These are phyloP conservation scores for Theropithecus gelada DNA, from an alignment of 2,113 vertebrate species.

Conservation along the genomic window DNA sequence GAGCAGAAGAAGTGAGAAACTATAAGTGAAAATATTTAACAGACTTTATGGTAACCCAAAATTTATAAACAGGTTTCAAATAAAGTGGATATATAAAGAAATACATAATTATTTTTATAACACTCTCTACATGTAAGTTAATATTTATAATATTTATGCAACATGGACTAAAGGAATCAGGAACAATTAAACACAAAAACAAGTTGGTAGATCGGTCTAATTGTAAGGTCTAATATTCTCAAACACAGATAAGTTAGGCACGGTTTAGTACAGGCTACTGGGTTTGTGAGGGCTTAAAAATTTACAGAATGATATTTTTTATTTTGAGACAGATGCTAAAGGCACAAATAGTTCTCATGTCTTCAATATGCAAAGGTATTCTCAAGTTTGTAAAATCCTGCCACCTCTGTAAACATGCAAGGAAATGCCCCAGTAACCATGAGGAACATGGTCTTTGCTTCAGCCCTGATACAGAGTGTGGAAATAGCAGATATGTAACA, in stretches of 20 bases:
- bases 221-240: neutral
- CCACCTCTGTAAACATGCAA: neutral
- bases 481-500: neutral
- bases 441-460: neutral
- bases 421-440: neutral
- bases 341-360: neutral
- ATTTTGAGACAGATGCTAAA: neutral
- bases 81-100: neutral
- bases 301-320: neutral
- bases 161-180: neutral
- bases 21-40: neutral
- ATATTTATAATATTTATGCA: constrained; percentile 9
- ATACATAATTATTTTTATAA: neutral
- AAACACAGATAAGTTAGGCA: neutral
- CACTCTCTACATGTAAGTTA: neutral
- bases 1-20: neutral
- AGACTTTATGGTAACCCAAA: neutral
- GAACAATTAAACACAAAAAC: neutral
- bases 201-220: neutral
- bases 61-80: neutral
- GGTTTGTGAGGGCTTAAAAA: neutral
- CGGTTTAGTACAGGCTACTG: neutral
- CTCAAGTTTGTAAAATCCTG: neutral
- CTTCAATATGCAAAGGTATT: neutral
- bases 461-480: too few relatives aligned